Evolutionary conservation across 1,140 invertebrate genomes (phyloP).

Genomic region (Helicorthomorpha holstii): DNA sequence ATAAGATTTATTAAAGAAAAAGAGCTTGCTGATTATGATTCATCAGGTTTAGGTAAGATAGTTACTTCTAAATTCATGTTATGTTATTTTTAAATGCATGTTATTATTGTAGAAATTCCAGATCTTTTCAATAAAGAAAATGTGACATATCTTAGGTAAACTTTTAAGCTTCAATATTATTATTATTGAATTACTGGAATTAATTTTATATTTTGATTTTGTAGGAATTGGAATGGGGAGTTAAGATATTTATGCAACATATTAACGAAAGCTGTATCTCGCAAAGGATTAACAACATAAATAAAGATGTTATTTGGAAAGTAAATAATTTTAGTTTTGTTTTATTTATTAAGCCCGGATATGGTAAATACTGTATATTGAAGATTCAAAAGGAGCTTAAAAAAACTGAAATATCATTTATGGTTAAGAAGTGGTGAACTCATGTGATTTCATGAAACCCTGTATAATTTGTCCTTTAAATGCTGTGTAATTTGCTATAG

Average conservation of each 20-base stretch:
- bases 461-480: too few species aligned
- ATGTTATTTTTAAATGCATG: background rate
- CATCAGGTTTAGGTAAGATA: conserved; percentile 45
- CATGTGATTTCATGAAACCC: too few species aligned
- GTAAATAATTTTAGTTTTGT: too few species aligned
- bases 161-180: background rate
- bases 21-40: conserved; percentile 48
- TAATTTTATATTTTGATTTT: background rate
- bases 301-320: too few species aligned
- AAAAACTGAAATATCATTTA: too few species aligned
- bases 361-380: too few species aligned
- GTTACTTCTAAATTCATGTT: background rate
- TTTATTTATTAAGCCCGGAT: too few species aligned
- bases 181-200: background rate
- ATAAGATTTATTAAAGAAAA: conserved; percentile 48
- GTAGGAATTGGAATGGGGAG: conserved; percentile 44
- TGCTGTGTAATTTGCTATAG: too few species aligned
- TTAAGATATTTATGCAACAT: conserved; percentile 43
- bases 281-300: conserved; percentile 28
- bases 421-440: too few species aligned
- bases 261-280: conserved; percentile 39
- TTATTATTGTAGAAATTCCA: conserved; percentile 31
- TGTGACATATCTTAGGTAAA: conserved; percentile 30
- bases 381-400: too few species aligned
- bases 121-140: conserved; percentile 39